phyloP scores from a whole-genome alignment of 2,797 vertebrate genomes.

The Lepidocolaptes lacrymiger region DNA sequence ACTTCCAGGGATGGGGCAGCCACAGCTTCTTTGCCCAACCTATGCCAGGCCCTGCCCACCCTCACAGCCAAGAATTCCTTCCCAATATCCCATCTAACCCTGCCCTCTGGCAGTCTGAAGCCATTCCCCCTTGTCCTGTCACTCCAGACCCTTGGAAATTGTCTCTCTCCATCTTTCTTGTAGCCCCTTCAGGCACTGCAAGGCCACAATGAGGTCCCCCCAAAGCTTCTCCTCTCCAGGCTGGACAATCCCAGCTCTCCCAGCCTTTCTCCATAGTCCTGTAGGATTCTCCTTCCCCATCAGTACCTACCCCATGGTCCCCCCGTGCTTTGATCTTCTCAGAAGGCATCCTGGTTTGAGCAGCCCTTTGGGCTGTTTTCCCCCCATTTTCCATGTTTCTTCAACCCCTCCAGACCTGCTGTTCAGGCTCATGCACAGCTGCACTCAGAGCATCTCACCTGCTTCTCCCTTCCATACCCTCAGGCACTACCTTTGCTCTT shows the following conservation, averaged over 20 bases:
- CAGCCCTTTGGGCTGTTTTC: background rate
- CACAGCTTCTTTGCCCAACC: background rate
- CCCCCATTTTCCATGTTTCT: background rate
- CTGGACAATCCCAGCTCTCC: background rate
- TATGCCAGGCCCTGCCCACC: fast-evolving
- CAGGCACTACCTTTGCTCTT: background rate
- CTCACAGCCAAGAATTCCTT: fast-evolving
- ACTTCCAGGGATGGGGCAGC: background rate
- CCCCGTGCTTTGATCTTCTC: background rate
- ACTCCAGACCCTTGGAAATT: background rate
- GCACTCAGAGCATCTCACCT: background rate
- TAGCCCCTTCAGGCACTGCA: background rate
- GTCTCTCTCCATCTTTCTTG: fast-evolving
- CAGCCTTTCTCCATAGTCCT: background rate
- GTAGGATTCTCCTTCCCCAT: background rate
- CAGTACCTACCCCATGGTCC: background rate
- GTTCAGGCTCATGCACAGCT: background rate
- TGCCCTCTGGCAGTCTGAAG: background rate
- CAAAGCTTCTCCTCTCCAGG: background rate
- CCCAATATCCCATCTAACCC: fast-evolving
- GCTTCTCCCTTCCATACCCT: background rate
- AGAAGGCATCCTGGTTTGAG: background rate
- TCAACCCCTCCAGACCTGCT: background rate
- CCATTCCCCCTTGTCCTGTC: fast-evolving
- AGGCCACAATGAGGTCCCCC: background rate